A percentile compares a stretch with the other conserved stretches of the same genome.
phyloP scores from a whole-genome alignment of 2,888 invertebrate genomes.

The Synanthedon tipuliformis region DNA sequence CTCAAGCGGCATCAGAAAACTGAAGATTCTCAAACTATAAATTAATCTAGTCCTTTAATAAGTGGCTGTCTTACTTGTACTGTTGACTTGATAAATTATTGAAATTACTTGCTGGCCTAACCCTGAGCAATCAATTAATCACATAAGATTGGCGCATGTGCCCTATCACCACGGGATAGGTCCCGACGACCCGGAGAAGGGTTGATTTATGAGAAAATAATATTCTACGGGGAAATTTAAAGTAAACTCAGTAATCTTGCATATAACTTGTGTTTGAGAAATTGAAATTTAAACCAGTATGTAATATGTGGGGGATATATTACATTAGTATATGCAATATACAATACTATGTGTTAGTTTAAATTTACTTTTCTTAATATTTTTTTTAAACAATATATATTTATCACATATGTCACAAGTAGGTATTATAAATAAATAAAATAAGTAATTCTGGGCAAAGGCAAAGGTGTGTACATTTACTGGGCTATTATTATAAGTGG shows the following conservation, averaged over 20 bases:
- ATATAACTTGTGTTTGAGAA: neutral
- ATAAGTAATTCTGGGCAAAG: too few species aligned
- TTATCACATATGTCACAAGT: too few species aligned
- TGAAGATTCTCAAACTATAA: neutral
- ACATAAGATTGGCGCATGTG: constrained; percentile 43
- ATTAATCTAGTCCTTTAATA: neutral
- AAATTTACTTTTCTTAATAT: too few species aligned
- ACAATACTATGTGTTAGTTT: too few species aligned
- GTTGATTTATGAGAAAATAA: constrained; percentile 65
- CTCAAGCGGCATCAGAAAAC: too few species aligned
- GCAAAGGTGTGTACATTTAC: too few species aligned
- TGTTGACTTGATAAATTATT: constrained; percentile 43
- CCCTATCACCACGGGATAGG: constrained; percentile 40
- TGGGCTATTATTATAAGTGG: too few species aligned
- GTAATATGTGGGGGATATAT: too few species aligned
- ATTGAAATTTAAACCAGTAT: too few species aligned
- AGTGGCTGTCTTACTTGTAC: neutral
- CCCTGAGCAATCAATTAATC: constrained; percentile 64
- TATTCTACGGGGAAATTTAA: constrained; percentile 49
- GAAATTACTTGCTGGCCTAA: constrained; percentile 45
- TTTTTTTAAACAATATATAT: too few species aligned
- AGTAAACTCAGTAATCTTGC: constrained; percentile 8
- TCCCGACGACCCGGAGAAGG: constrained; percentile 36
- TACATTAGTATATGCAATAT: too few species aligned
- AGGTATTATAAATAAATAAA: too few species aligned